Conservation (phyloP, 2,888 invertebrate genomes). For the Sinohyriopsis cumingii region DNA sequence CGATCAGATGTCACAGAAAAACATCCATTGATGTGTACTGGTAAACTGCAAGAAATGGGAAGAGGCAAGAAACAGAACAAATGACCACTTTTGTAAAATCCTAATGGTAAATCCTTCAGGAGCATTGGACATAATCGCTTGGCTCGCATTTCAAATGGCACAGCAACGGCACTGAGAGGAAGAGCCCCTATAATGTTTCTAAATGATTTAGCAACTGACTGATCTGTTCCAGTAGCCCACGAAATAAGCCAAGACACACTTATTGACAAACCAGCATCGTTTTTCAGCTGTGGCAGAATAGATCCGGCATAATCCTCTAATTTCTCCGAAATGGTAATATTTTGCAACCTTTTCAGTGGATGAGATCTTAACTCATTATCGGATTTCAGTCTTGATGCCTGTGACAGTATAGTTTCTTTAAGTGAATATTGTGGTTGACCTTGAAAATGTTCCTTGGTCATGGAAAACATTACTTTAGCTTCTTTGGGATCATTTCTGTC, state of each 20-base stretch:
- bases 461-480: background rate
- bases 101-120: slow-evolving; percentile 15
- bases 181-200: slow-evolving; percentile 21
- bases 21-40: slow-evolving; percentile 62
- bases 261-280: background rate
- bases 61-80: slow-evolving; percentile 58
- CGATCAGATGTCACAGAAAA: slow-evolving; percentile 61
- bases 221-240: slow-evolving; percentile 31
- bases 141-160: slow-evolving; percentile 3
- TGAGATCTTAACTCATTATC: no score
- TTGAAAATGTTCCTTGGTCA: background rate
- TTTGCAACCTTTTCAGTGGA: no score
- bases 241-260: slow-evolving; percentile 24
- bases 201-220: slow-evolving; percentile 2
- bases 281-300: background rate
- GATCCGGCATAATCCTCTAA: slow-evolving; percentile 3
- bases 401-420: no score
- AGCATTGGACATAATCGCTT: background rate
- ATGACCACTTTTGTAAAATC: slow-evolving; percentile 39
- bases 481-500: background rate
- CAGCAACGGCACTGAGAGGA: slow-evolving; percentile 30
- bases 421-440: no score
- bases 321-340: background rate
- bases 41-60: slow-evolving; percentile 55
- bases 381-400: background rate